Evolutionary conservation across 2,113 vertebrate species (phyloP), one percentile per base, ranked within the genome.

Genomic region (Trogon melanurus): DNA sequence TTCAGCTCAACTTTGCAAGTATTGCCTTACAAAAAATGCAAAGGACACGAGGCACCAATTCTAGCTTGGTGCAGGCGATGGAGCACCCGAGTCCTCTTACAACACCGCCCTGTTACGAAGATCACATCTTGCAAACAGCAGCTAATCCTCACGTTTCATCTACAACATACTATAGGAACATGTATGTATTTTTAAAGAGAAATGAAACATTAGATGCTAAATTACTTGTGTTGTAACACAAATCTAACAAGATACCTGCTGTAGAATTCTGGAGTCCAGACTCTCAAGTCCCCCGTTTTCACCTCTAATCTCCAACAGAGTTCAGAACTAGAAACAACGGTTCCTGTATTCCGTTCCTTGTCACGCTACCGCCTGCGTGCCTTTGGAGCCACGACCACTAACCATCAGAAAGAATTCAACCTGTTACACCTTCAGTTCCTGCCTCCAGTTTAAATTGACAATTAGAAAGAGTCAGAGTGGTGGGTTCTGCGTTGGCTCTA

Each of bases 361-460:
- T 14, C 4, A 1, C 61, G 13, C 27, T 10, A 11, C 5, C 66
- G 83, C 34, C 34, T 83, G 50, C 2, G 41, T 25, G 54, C 71
- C 41, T 53, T 66, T 27, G 47, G 64, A 95, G 88, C 56, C 56
- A 21, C 1, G 18, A 12, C 25, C 70, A 32, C 57, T 12, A 72
- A 61, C 65, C 44, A 5, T 5, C 51, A 38, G 34, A 48, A 41
- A 86, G 53, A 79, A 79, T 16, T 69, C 92, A 76, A 82, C 75
- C 78, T 58, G 76, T 64, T 87, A 92, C 87, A 53, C 56, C n/a
- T 74, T 41, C 80, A 30, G 48, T 51, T 88, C 72, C 29, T 53
- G 83, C 76, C 53, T 91, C 69, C 73, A 38, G 15, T 19, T 83
- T 75, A 92, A 90, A 92, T 58, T 93, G 88, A 61, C 85, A 92